Conservation (phyloP, 2,797 vertebrate species). For the Poecilia velifera region DNA sequence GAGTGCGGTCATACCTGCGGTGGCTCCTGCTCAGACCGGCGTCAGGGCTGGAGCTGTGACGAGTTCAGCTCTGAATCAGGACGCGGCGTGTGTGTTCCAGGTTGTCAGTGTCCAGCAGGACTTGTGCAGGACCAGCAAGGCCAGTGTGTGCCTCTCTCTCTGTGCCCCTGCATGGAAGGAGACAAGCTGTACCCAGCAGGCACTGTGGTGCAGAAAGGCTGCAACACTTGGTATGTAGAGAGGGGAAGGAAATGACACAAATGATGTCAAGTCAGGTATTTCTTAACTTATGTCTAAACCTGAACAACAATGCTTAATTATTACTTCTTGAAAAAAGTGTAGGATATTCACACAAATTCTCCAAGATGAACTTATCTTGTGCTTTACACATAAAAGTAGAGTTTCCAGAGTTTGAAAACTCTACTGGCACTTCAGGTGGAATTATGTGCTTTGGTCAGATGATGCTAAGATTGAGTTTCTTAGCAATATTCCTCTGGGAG, state of each 20-base stretch:
- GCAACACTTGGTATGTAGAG: slow-evolving; percentile 86
- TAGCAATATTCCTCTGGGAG: too few species aligned
- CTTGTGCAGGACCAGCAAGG: slow-evolving; percentile 83
- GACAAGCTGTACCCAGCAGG: slow-evolving; percentile 71
- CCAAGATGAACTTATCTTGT: not conserved
- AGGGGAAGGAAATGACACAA: not conserved
- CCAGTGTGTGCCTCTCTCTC: slow-evolving; percentile 82
- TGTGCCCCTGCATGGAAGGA: slow-evolving; percentile 84
- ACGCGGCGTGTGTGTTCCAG: slow-evolving; percentile 81
- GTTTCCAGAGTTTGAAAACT: not conserved
- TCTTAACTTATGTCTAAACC: not conserved
- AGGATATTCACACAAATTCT: not conserved
- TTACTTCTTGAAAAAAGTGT: not conserved
- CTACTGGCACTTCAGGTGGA: not conserved
- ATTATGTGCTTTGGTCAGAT: not conserved
- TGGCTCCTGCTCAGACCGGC: slow-evolving; percentile 80
- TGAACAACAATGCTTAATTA: not conserved
- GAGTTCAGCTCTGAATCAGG: slow-evolving; percentile 28
- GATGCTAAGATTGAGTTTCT: too few species aligned
- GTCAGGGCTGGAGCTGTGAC: slow-evolving; percentile 69
- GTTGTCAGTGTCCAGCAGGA: slow-evolving; percentile 86
- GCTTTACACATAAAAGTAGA: not conserved
- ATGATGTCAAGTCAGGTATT: not conserved
- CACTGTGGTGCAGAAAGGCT: slow-evolving; percentile 73
- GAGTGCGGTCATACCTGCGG: slow-evolving; percentile 85